phyloP scores from a whole-genome alignment of 2,888 invertebrate genomes.

The Pammene fasciana region DNA sequence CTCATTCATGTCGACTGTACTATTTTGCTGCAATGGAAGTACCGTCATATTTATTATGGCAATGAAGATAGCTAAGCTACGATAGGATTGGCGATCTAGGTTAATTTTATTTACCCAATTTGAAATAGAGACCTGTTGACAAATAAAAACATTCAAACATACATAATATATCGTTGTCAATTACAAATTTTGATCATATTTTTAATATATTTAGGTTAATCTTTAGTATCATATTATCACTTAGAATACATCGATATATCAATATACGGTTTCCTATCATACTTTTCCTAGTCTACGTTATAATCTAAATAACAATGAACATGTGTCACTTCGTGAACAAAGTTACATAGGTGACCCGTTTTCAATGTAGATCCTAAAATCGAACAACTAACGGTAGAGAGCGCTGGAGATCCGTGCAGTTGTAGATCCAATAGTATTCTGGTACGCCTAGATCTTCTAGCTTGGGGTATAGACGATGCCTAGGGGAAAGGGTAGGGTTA shows the following conservation, averaged over 20 bases:
- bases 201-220: too few relatives aligned
- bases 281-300: too few relatives aligned
- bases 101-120: slow-evolving; percentile 39
- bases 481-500: slow-evolving; percentile 7
- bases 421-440: slow-evolving; percentile 23
- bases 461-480: slow-evolving; percentile 17
- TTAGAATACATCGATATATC: too few relatives aligned
- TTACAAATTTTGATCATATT: not conserved
- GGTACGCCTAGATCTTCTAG: slow-evolving; percentile 2
- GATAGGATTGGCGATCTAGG: slow-evolving; percentile 14
- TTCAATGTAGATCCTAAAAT: not conserved
- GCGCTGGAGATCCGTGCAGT: slow-evolving; percentile 23
- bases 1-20: slow-evolving; percentile 2
- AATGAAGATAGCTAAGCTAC: slow-evolving; percentile 32
- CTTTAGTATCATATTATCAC: too few relatives aligned
- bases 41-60: not conserved
- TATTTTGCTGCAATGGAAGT: slow-evolving; percentile 3
- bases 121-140: slow-evolving; percentile 41
- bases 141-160: slow-evolving; percentile 38
- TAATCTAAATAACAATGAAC: too few relatives aligned
- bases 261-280: too few relatives aligned
- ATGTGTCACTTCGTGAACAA: too few relatives aligned
- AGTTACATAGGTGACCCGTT: not conserved
- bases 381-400: slow-evolving; percentile 27
- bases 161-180: slow-evolving; percentile 1